A percentile compares a stretch with the other conserved stretches of the same genome.
phyloP scores from a whole-genome alignment of 2,797 vertebrate species.

The Chelonia mydas region DNA sequence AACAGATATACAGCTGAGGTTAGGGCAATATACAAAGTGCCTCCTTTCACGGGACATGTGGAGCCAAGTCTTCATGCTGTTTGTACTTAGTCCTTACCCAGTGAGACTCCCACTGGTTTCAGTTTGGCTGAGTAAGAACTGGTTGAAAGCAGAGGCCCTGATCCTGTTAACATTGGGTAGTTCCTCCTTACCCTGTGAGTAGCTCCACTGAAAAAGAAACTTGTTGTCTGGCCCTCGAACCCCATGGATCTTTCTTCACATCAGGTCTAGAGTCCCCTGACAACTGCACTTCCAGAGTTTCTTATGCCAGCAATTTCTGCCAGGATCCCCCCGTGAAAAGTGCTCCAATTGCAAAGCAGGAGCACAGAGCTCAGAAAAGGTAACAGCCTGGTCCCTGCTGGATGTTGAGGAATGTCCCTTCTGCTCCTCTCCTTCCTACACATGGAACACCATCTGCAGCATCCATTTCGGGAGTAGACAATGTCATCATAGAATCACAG shows the following conservation, averaged over 20 bases:
- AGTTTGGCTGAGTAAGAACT: neutral
- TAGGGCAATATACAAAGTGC: neutral
- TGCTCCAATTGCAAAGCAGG: neutral
- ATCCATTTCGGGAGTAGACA: fast-evolving
- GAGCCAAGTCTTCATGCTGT: neutral
- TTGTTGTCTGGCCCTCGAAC: neutral
- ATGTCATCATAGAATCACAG: no score
- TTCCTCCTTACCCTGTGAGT: neutral
- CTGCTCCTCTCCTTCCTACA: neutral
- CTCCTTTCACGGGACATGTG: neutral
- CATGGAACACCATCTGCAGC: neutral
- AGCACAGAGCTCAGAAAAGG: neutral
- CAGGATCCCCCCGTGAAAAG: fast-evolving
- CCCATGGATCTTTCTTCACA: fast-evolving
- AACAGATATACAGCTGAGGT: neutral
- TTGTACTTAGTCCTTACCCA: neutral
- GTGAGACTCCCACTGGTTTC: neutral
- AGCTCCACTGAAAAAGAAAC: neutral
- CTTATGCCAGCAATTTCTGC: neutral
- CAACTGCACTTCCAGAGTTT: neutral
- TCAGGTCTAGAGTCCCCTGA: neutral
- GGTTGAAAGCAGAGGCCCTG: fast-evolving
- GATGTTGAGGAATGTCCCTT: neutral
- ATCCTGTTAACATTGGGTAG: neutral
- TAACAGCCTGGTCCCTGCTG: fast-evolving